Base-by-base conservation (phyloP, 2,888 invertebrate species). In the Aquatica leii region DNA sequence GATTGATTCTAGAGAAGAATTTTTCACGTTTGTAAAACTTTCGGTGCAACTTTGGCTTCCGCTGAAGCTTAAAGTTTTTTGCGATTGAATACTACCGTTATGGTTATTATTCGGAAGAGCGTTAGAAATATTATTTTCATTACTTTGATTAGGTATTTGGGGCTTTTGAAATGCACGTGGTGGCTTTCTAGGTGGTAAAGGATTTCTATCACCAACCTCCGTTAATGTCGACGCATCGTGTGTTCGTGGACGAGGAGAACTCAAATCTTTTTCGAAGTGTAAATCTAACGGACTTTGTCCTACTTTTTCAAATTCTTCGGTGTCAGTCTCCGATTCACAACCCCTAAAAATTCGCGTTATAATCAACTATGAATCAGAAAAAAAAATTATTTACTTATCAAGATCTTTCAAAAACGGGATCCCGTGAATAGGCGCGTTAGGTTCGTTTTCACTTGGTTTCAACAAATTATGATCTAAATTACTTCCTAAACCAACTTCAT, bases 291-390 rank as follows among this genome's bases (percentile, higher is more conserved):
- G 85, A 75, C 86, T 86, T 78, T 88, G 90, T 12, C 88, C 85
- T 6, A 93, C 87, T 77, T 90, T 91, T 81, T 93, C 93, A 81
- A 93, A 93, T 76, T 92, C 93, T 74, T 92, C 92, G 0, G 90
- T 90, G 75, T 93, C 93, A 0, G 91, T 90, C 82, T 92, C 92
- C 0, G 92, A 93, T 77, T 92, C 93, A 76, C 90, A 90, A 67
- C 89, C 90, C 77, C 92, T 92, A 82, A 62, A 82, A 56, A 31
- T 14, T n/a, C n/a, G n/a, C n/a, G n/a, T n/a, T n/a, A n/a, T n/a
- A n/a, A n/a, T n/a, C n/a, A n/a, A n/a, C n/a, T n/a, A n/a, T n/a
- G n/a, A 43, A 24, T 12, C 9, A 31, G 5, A 14, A 43, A 43
- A 17, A 43, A 43, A 43, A 6, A 40, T 40, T 2, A 71, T 77